These are phyloP conservation scores for Nannoperca australis DNA, from an alignment of 2,797 vertebrate genomes.

Conservation along the genomic window DNA sequence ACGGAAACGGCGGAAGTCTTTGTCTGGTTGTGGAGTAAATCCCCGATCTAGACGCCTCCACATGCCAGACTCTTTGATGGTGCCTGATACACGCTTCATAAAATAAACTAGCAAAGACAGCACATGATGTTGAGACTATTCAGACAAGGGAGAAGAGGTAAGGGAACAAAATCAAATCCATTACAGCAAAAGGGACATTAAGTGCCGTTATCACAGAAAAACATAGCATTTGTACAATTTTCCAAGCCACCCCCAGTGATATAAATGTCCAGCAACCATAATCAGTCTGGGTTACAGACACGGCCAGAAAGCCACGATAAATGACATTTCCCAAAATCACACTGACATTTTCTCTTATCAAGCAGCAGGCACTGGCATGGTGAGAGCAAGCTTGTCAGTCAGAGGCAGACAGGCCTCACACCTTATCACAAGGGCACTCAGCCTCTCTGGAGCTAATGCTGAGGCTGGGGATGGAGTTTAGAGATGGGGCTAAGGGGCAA, in stretches of 20 bases:
- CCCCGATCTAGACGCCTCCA: constrained; percentile 73
- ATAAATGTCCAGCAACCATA: constrained; percentile 83
- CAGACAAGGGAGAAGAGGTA: constrained; percentile 60
- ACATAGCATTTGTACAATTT: constrained; percentile 78
- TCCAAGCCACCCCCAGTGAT: constrained; percentile 78
- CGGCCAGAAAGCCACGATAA: constrained; percentile 83
- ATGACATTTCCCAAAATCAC: constrained; percentile 88
- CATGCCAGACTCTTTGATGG: constrained; percentile 67
- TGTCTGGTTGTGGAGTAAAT: constrained; percentile 75
- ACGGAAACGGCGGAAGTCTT: constrained; percentile 70
- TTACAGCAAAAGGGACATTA: constrained; percentile 71
- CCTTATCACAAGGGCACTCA: constrained; percentile 86
- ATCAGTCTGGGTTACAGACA: constrained; percentile 84
- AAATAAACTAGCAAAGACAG: constrained; percentile 64
- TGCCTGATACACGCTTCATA: constrained; percentile 61
- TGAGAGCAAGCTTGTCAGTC: constrained; percentile 87
- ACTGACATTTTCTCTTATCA: constrained; percentile 90
- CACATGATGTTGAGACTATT: constrained; percentile 46
- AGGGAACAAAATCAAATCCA: constrained; percentile 72
- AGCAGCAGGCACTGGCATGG: constrained; percentile 84
- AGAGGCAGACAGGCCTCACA: constrained; percentile 86
- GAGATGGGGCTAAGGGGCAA: constrained; percentile 68
- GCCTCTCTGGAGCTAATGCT: constrained; percentile 79
- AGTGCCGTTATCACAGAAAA: constrained; percentile 77
- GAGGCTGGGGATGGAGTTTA: constrained; percentile 74